These are phyloP conservation scores for Pogoniulus pusillus DNA, from an alignment of 2,797 vertebrate species.

Conservation along the genomic window DNA sequence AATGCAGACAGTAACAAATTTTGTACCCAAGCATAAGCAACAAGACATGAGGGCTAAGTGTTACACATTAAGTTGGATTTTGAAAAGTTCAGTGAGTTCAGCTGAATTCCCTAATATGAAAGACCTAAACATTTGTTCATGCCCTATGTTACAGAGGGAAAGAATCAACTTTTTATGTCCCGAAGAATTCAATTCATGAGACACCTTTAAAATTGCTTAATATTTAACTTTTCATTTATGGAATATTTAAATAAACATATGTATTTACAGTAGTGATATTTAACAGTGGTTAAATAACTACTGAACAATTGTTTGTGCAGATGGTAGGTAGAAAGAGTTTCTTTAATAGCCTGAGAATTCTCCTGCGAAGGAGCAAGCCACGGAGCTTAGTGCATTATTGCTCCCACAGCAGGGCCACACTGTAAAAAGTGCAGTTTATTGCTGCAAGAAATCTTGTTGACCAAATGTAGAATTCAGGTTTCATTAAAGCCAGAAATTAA, in stretches of 20 bases:
- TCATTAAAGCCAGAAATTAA: constrained; percentile 59
- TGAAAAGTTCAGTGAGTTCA: neutral
- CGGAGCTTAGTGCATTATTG: neutral
- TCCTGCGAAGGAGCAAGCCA: neutral
- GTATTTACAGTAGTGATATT: neutral
- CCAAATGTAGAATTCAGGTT: constrained; percentile 40
- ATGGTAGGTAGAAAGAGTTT: neutral
- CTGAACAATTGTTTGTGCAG: neutral
- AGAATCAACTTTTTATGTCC: neutral
- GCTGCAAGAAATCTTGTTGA: constrained; percentile 51
- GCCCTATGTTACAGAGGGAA: neutral
- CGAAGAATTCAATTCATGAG: constrained; percentile 1
- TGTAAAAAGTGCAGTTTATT: constrained; percentile 48
- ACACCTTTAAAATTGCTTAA: neutral
- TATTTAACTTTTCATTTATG: neutral
- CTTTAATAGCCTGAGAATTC: neutral
- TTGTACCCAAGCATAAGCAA: neutral
- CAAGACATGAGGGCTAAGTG: neutral
- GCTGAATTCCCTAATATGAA: neutral
- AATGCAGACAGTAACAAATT: neutral
- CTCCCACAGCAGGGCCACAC: neutral
- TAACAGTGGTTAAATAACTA: constrained; percentile 5
- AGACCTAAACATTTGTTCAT: neutral
- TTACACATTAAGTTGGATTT: neutral
- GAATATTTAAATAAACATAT: neutral